Evolutionary conservation across 2,113 vertebrate species (phyloP), one percentile per base, ranked within the genome.

Genomic region (Gallinago undulata): DNA sequence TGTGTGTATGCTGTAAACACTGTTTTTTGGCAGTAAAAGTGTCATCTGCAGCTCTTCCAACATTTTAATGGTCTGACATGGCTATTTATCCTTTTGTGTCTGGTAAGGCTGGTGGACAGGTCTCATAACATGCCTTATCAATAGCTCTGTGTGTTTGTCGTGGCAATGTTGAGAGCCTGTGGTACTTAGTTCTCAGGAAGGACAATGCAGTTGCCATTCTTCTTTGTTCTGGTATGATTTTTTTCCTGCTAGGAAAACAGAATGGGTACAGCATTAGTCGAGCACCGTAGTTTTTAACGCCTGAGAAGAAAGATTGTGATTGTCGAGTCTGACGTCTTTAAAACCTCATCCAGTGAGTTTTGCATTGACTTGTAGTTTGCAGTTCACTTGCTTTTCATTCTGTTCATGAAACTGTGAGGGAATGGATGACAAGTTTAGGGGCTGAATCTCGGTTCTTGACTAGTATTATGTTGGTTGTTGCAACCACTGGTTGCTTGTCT

Each of bases 291-390:
- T 86, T 96, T 95, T 86, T 89, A 93, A 92, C 2, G 39, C 77
- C 84, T 57, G 66, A 79, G 81, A 94, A 79, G 89, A 90, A 94
- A 82, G 84, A 51, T 69, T 89, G 84, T 73, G 77, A 85, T 75
- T 79, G 47, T 80, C 35, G 87, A 35, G 31, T 89, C 69, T 93
- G 84, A 73, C 3, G 14, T 92, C 88, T 90, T 91, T 47, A 79
- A 62, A 90, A 92, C 74, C 41, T 91, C 84, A 77, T 87, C 41
- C 47, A 74, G 28, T 22, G 73, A 94, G 84, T 91, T 91, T 39
- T 55, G 50, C 41, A 50, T 76, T 87, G 89, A 82, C 12, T 84
- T 37, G 51, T 57, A 63, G 67, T 84, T 94, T 79, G 75, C 81
- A 91, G n/a, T 43, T 87, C 48, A n/a, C 51, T 63, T 6, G 27